phyloP scores from a whole-genome alignment of 2,888 invertebrate genomes.

The Himalopsyche japonica region DNA sequence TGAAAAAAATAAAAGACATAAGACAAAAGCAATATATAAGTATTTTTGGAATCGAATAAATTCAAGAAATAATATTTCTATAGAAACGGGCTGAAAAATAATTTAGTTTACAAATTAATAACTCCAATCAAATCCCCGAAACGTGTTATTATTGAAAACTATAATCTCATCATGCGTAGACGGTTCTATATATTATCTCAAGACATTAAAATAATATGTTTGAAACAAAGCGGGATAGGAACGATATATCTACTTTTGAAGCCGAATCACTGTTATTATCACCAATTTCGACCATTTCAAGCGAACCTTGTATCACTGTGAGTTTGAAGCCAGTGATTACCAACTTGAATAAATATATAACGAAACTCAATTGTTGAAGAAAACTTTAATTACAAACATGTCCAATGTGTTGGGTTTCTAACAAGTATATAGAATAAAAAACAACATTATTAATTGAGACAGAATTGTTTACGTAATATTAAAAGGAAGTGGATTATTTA shows the following conservation, averaged over 20 bases:
- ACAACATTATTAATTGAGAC: no score
- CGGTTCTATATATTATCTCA: not conserved
- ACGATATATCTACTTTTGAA: not conserved
- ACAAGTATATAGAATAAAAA: no score
- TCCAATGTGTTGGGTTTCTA: not conserved
- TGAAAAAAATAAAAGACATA: no score
- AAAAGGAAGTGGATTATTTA: no score
- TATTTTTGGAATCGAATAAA: no score
- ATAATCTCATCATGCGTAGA: not conserved
- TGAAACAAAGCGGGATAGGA: not conserved
- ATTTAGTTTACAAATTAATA: not conserved
- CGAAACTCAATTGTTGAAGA: not conserved
- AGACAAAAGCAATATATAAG: no score
- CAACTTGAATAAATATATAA: not conserved
- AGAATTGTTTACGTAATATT: no score
- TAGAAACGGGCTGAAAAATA: not conserved
- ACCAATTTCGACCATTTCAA: slow-evolving; percentile 41
- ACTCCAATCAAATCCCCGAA: not conserved
- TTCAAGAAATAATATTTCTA: not conserved
- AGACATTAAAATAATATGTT: not conserved
- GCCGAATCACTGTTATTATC: slow-evolving; percentile 42
- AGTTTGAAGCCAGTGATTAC: not conserved
- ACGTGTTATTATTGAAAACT: not conserved
- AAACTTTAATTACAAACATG: not conserved
- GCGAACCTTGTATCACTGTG: not conserved